A percentile compares a stretch with the other conserved stretches of the same genome.
Conservation (phyloP, 2,113 vertebrate species). For the Morone saxatilis region DNA sequence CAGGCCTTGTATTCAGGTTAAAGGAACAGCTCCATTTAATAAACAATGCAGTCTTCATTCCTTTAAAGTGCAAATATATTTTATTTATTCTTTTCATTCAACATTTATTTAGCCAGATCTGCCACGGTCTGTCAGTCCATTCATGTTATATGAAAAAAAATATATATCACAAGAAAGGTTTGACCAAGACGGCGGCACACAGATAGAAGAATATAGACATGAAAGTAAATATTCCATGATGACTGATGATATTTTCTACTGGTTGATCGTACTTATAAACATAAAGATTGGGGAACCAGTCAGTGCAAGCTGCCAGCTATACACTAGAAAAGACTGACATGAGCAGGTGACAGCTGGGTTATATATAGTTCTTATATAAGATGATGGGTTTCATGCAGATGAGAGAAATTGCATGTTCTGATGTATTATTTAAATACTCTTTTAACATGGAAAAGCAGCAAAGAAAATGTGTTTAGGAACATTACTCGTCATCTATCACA, state of each 20-base stretch:
- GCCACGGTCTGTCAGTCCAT: slow-evolving; percentile 10
- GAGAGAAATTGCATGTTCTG: neutral
- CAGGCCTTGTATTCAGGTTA: neutral
- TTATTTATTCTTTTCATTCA: slow-evolving; percentile 38
- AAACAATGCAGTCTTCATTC: neutral
- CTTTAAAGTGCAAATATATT: slow-evolving; percentile 8
- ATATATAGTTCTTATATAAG: neutral
- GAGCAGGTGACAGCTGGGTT: neutral
- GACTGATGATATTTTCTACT: neutral
- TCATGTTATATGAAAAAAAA: slow-evolving; percentile 11
- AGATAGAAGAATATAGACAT: neutral
- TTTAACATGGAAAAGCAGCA: neutral
- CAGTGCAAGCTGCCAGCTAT: neutral
- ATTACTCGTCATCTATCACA: too few relatives aligned
- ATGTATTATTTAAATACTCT: neutral
- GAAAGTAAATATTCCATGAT: neutral
- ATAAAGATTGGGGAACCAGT: neutral
- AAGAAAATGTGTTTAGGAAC: neutral
- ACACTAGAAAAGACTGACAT: neutral
- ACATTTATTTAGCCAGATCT: slow-evolving; percentile 31
- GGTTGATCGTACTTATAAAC: neutral
- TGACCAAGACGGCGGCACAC: neutral
- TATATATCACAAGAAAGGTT: neutral
- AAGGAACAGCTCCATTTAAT: slow-evolving; percentile 3
- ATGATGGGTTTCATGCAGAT: neutral